Percentiles rank a stretch among this genome's conserved stretches.
These are phyloP conservation scores for Kryptolebias ocellatus DNA, from an alignment of 2,797 vertebrate species.

Conservation along the genomic window DNA sequence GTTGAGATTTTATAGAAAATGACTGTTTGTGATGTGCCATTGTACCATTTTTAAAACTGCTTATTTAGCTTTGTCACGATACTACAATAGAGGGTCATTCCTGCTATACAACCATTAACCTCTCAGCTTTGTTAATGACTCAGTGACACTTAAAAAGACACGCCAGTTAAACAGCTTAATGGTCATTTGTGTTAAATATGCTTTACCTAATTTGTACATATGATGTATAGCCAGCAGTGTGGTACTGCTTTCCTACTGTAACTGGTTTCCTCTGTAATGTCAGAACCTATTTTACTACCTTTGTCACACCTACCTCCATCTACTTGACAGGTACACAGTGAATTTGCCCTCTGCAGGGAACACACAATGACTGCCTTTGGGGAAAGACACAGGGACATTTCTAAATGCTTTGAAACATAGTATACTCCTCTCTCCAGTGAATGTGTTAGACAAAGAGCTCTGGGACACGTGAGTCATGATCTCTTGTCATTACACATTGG, in stretches of 20 bases:
- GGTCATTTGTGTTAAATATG: conserved; percentile 3
- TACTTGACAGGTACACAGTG: conserved; percentile 38
- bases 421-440: neutral
- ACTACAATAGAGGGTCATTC: too few relatives aligned
- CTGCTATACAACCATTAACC: conserved; percentile 27
- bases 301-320: conserved; percentile 15
- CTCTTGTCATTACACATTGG: conserved; percentile 43
- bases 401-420: conserved; percentile 40
- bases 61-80: too few relatives aligned
- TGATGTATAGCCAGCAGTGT: neutral
- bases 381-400: conserved; percentile 29
- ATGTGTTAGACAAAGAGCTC: too few relatives aligned
- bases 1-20: conserved; percentile 7
- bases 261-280: conserved; percentile 21
- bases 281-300: conserved; percentile 34
- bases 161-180: neutral
- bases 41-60: too few relatives aligned
- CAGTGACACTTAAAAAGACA: conserved; percentile 24
- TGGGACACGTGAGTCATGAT: conserved; percentile 9
- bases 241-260: too few relatives aligned
- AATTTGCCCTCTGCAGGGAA: conserved; percentile 43
- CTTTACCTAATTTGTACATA: conserved; percentile 3
- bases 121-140: conserved; percentile 25
- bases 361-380: conserved; percentile 15
- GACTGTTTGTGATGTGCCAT: conserved; percentile 1